Evolutionary conservation across 1,140 invertebrate species (phyloP).

Genomic region (Nilaparvata lugens): DNA sequence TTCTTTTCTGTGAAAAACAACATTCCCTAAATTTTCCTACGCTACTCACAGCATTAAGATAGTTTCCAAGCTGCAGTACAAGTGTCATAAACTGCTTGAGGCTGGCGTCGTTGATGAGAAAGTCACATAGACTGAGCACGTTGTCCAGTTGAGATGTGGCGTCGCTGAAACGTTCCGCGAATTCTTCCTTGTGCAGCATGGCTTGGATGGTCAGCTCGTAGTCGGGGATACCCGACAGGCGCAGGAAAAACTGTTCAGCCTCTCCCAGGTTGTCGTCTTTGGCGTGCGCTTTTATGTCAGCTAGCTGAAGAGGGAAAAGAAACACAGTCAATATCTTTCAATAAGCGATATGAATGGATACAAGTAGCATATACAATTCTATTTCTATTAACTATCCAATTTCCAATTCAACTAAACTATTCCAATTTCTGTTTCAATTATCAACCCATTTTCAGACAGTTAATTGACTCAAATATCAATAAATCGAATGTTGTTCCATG

Average conservation of each 20-base stretch:
- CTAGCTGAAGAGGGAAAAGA: conserved; percentile 34
- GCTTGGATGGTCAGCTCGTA: conserved; percentile 39
- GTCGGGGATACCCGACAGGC: conserved; percentile 31
- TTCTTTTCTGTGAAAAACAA: no score
- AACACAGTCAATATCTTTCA: conserved; percentile 6
- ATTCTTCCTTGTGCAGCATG: conserved; percentile 45
- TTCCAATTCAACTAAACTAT: no score
- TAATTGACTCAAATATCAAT: no score
- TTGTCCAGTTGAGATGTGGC: conserved; percentile 39
- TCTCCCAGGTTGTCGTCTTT: conserved; percentile 33
- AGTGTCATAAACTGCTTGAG: conserved; percentile 39
- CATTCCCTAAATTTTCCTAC: no score
- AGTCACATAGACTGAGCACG: conserved; percentile 36
- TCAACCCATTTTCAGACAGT: no score
- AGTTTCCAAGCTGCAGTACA: conserved; percentile 40
- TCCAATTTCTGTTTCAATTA: no score
- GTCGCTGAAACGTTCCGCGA: conserved; percentile 37
- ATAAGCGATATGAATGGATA: no score
- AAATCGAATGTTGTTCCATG: no score
- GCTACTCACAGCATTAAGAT: conserved; percentile 41
- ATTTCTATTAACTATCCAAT: no score
- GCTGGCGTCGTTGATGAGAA: conserved; percentile 29
- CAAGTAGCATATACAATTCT: no score
- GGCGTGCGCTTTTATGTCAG: conserved; percentile 31
- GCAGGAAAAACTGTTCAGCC: conserved; percentile 38